These are phyloP conservation scores for Abrostola tripartita DNA, from an alignment of 2,888 invertebrate genomes.

Conservation along the genomic window DNA sequence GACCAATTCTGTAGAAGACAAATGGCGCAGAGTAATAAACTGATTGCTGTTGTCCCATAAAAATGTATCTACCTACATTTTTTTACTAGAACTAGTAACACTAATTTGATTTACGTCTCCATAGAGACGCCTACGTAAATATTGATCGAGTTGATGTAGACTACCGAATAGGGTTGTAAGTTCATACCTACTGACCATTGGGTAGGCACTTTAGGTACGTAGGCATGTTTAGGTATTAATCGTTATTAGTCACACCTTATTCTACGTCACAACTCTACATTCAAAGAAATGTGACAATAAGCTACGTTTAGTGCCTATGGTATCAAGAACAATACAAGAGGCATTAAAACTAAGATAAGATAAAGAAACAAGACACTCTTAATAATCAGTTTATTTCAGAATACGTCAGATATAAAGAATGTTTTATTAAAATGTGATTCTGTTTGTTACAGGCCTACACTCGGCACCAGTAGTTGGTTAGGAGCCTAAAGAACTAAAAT, in stretches of 20 bases:
- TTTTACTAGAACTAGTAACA: neutral
- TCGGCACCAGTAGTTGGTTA: conserved; percentile 76
- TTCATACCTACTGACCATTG: no score
- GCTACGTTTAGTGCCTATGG: no score
- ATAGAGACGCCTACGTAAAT: neutral
- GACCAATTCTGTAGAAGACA: conserved; percentile 5
- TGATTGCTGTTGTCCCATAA: neutral
- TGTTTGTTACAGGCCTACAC: conserved; percentile 83
- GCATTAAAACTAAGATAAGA: neutral
- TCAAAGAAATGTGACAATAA: no score
- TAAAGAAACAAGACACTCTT: neutral
- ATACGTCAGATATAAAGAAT: neutral
- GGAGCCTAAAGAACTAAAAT: conserved; percentile 85
- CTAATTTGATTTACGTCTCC: neutral
- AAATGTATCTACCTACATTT: neutral
- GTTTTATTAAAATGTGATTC: conserved; percentile 14
- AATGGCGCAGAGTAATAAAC: neutral
- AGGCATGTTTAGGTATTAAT: no score
- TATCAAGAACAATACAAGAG: no score
- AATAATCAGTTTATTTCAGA: neutral
- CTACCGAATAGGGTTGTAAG: no score
- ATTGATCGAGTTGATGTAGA: neutral
- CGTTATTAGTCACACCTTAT: no score
- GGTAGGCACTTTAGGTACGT: no score
- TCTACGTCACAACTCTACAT: no score